Conservation (phyloP, 2,113 vertebrate genomes). For the Camelus dromedarius region DNA sequence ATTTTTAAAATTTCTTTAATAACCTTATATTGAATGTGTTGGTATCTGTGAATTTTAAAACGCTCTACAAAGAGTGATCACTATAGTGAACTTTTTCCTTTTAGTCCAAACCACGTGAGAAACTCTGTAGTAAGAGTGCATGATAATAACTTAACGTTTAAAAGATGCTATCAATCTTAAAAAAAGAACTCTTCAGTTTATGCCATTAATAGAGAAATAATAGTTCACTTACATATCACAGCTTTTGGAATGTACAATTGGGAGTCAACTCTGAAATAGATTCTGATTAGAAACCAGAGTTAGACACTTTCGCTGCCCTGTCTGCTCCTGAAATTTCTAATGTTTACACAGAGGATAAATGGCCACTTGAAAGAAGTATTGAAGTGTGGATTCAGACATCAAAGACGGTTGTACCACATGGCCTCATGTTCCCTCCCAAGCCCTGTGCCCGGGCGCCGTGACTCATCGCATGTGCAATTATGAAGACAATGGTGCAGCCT, state of each 20-base stretch:
- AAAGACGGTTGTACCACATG: background rate
- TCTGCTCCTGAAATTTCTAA: background rate
- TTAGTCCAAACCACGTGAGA: background rate
- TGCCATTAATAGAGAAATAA: background rate
- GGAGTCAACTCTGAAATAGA: background rate
- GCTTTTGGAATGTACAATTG: background rate
- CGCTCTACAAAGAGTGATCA: background rate
- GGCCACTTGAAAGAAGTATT: background rate
- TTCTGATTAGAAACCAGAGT: background rate
- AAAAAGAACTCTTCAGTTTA: background rate
- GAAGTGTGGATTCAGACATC: background rate
- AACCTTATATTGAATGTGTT: background rate
- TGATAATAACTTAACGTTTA: background rate
- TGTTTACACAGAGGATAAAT: background rate
- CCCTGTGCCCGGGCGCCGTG: background rate
- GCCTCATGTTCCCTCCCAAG: background rate
- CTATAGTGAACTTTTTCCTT: background rate
- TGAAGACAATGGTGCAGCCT: background rate
- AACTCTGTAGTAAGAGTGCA: background rate
- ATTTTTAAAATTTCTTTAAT: background rate
- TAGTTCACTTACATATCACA: background rate
- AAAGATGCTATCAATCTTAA: background rate
- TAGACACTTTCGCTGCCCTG: background rate
- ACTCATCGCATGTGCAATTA: background rate
- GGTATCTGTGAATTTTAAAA: background rate